A percentile compares a stretch with the other conserved stretches of the same genome.
These are phyloP conservation scores for Philopedon plagiatum DNA, from an alignment of 2,888 invertebrate species.

Conservation along the genomic window DNA sequence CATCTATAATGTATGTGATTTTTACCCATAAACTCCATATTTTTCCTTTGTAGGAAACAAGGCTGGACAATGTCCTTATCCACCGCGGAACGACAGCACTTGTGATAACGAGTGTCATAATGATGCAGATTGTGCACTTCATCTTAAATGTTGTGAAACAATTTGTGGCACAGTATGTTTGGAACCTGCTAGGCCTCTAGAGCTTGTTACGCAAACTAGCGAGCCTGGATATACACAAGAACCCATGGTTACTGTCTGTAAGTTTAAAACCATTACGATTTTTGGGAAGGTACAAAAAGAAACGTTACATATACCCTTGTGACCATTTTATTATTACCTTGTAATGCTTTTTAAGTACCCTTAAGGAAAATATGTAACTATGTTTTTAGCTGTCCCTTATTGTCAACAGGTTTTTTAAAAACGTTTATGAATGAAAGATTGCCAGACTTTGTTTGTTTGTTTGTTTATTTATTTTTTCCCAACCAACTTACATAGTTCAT, in stretches of 20 bases:
- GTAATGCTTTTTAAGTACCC: too few relatives aligned
- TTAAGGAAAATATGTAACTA: too few relatives aligned
- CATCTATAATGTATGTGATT: too few relatives aligned
- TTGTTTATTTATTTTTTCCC: too few relatives aligned
- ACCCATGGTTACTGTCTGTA: conserved; percentile 30
- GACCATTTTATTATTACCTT: too few relatives aligned
- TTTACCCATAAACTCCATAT: neutral
- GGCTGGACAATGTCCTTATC: conserved; percentile 77
- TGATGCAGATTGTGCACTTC: conserved; percentile 86
- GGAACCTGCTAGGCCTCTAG: conserved; percentile 67
- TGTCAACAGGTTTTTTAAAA: too few relatives aligned
- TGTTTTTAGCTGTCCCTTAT: too few relatives aligned
- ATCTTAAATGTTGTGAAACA: conserved; percentile 85
- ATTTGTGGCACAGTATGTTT: conserved; percentile 85
- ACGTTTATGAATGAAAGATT: too few relatives aligned
- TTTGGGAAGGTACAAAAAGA: too few relatives aligned
- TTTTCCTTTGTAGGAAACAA: conserved; percentile 73
- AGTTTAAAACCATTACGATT: conserved; percentile 14
- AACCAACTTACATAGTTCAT: too few relatives aligned
- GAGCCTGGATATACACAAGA: conserved; percentile 37
- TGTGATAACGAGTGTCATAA: conserved; percentile 83
- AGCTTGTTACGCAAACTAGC: conserved; percentile 31
- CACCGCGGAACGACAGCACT: conserved; percentile 60
- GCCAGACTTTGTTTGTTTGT: too few relatives aligned
- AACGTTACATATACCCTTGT: too few relatives aligned